Conservation (phyloP, 2,797 vertebrate species). For the Gymnothorax javanicus region DNA sequence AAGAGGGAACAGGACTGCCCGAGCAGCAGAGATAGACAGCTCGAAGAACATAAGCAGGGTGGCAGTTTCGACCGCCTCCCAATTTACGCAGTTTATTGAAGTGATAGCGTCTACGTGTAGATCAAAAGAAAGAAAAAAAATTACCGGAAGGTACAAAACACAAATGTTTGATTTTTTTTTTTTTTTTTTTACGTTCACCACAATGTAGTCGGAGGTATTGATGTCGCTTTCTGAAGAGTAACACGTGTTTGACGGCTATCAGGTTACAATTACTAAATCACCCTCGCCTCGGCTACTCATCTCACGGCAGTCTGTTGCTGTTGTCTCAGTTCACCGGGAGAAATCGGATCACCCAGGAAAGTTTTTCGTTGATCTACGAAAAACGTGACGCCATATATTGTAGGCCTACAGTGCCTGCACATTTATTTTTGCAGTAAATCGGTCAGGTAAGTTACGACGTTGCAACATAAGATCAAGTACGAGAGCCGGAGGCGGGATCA, state of each 20-base stretch:
- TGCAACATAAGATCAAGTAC: constrained; percentile 1
- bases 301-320: background rate
- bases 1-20: constrained; percentile 41
- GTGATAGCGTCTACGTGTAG: background rate
- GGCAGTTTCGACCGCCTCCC: background rate
- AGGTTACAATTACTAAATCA: background rate
- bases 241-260: constrained; percentile 14
- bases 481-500: constrained; percentile 10
- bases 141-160: too few species aligned
- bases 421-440: constrained; percentile 2
- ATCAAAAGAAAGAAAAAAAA: background rate
- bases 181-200: background rate
- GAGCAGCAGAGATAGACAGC: constrained; percentile 43
- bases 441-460: constrained; percentile 26
- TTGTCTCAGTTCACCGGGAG: background rate
- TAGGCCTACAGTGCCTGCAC: background rate
- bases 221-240: background rate
- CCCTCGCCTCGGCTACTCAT: background rate
- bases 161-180: background rate
- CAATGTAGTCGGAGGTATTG: background rate
- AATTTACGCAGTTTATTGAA: background rate
- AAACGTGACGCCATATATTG: background rate
- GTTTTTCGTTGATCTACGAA: background rate
- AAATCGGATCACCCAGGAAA: background rate
- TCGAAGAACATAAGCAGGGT: constrained; percentile 49